Conservation (phyloP, 2,888 invertebrate genomes). For the Dynastes tityus region DNA sequence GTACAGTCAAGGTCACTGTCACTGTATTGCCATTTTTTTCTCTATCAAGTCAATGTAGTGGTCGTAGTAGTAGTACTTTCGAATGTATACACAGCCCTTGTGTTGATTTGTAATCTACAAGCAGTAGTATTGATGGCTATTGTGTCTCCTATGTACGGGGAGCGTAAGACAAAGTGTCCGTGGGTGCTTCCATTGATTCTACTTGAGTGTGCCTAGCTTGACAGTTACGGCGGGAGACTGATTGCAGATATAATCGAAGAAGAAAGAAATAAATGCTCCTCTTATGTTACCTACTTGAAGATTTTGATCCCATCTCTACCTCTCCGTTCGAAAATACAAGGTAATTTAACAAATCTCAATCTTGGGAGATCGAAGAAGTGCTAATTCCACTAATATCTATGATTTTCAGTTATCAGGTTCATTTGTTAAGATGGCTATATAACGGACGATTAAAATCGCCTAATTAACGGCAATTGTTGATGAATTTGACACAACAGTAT, state of each 20-base stretch:
- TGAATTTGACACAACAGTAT: no score
- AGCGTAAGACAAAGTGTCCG: background rate
- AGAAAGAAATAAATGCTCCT: background rate
- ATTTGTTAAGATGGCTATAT: no score
- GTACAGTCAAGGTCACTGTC: slow-evolving; percentile 60
- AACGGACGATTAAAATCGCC: no score
- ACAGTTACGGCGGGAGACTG: background rate
- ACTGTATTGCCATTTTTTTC: slow-evolving; percentile 36
- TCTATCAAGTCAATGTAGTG: slow-evolving; percentile 29
- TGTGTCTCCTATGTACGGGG: background rate
- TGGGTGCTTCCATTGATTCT: slow-evolving; percentile 11
- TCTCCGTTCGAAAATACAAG: no score
- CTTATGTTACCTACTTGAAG: no score
- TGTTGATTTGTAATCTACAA: slow-evolving; percentile 3
- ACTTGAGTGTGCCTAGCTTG: background rate
- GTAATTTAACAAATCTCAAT: no score
- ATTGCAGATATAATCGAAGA: background rate
- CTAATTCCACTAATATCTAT: no score
- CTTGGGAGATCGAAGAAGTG: no score
- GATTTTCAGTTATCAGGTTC: no score
- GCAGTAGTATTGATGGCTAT: slow-evolving; percentile 22
- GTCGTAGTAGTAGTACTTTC: slow-evolving; percentile 8
- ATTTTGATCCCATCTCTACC: no score
- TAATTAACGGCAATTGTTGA: no score
- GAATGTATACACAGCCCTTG: slow-evolving; percentile 4